phyloP scores from a whole-genome alignment of 1,140 invertebrate genomes.

The Bradysia coprophila region DNA sequence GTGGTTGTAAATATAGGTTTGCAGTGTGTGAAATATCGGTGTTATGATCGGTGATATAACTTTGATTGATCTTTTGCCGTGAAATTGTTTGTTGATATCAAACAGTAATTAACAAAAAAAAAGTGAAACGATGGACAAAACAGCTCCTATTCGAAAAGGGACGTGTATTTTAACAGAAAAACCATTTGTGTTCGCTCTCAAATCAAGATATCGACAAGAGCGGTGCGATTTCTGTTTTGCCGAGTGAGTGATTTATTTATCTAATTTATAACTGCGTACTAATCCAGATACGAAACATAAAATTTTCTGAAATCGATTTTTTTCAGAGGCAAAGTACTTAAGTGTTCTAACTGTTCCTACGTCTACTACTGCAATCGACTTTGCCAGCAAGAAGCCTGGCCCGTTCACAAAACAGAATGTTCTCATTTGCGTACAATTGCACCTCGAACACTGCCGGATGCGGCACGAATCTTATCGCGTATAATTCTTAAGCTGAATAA shows the following conservation, averaged over 20 bases:
- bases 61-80: no score
- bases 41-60: no score
- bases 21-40: no score
- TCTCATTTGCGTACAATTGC: conserved; percentile 40
- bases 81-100: no score
- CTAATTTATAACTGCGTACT: not conserved
- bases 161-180: conserved; percentile 33
- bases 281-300: not conserved
- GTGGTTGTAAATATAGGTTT: no score
- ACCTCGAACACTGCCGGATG: conserved; percentile 49
- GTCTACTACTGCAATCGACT: conserved; percentile 54
- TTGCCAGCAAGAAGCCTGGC: conserved; percentile 60
- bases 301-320: not conserved
- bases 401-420: conserved; percentile 60
- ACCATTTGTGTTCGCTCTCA: conserved; percentile 38
- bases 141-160: no score
- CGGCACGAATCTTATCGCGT: conserved; percentile 48
- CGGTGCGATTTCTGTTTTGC: conserved; percentile 41
- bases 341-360: conserved; percentile 63
- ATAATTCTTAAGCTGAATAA: conserved; percentile 48
- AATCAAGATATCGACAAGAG: conserved; percentile 30
- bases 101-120: no score
- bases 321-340: conserved; percentile 43
- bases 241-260: conserved; percentile 24
- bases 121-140: no score